phyloP scores from a whole-genome alignment of 2,888 invertebrate genomes.

The Ornithoptera alexandrae region DNA sequence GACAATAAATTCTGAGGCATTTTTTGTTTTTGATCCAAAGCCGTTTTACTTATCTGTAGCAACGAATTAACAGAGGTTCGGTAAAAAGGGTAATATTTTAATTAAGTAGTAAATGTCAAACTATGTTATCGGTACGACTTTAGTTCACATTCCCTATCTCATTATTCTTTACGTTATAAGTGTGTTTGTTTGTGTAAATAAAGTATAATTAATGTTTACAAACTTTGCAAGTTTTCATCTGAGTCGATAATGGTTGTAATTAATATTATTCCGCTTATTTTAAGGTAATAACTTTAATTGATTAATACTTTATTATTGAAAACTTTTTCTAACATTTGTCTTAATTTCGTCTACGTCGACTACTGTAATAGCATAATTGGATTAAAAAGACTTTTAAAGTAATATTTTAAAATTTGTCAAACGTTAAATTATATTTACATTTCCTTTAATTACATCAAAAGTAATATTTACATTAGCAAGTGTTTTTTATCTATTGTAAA shows the following conservation, averaged over 20 bases:
- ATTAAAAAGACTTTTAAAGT: too few species aligned
- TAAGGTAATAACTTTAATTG: background rate
- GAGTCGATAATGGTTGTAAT: background rate
- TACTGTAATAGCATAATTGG: too few species aligned
- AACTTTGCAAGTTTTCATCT: background rate
- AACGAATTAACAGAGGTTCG: background rate
- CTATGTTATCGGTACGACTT: background rate
- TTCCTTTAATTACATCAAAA: too few species aligned
- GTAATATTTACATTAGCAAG: too few species aligned
- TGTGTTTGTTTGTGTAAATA: conserved; percentile 6
- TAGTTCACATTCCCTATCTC: background rate
- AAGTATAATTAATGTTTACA: conserved; percentile 11
- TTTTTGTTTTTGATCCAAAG: background rate
- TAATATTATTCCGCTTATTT: background rate
- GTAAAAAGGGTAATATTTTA: background rate
- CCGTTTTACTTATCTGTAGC: background rate
- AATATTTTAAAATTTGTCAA: too few species aligned
- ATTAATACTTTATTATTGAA: too few species aligned
- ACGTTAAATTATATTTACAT: too few species aligned
- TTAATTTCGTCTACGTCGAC: too few species aligned
- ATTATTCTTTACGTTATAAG: background rate
- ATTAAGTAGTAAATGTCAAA: conserved; percentile 1
- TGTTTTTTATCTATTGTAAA: too few species aligned
- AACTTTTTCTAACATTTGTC: background rate
- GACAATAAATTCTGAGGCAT: background rate